phyloP scores from a whole-genome alignment of 35 echinoderm and acorn worm species.

The Nesometra sesokonis region DNA sequence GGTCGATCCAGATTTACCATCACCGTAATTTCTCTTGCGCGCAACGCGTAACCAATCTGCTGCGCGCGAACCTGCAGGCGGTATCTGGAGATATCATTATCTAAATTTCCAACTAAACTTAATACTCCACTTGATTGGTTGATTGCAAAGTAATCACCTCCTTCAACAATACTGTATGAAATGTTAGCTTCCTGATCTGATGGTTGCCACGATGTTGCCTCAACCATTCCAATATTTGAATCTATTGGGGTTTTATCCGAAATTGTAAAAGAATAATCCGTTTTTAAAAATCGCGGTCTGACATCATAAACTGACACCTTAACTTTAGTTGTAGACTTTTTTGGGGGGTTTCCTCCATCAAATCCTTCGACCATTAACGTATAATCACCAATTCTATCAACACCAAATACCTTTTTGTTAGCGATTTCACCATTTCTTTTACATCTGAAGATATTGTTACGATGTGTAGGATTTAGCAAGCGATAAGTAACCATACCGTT shows the following conservation, averaged over 20 bases:
- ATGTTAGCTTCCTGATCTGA: background rate
- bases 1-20: background rate
- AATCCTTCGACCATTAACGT: background rate
- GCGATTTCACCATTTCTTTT: background rate
- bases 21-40: background rate
- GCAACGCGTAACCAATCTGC: background rate
- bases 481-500: constrained; percentile 53
- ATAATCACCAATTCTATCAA: background rate
- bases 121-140: background rate
- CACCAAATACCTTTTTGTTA: background rate
- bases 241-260: background rate
- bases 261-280: background rate
- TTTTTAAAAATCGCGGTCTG: background rate
- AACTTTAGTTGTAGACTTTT: background rate
- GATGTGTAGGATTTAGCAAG: background rate
- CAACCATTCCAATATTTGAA: background rate
- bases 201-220: background rate
- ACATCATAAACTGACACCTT: background rate
- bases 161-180: background rate
- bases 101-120: background rate
- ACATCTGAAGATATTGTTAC: background rate
- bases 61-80: background rate
- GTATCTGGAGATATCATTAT: background rate
- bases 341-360: background rate
- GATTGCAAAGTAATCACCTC: background rate